Base-by-base conservation (phyloP, 2,797 vertebrate genomes). In the Muraenolepis orangiensis region DNA sequence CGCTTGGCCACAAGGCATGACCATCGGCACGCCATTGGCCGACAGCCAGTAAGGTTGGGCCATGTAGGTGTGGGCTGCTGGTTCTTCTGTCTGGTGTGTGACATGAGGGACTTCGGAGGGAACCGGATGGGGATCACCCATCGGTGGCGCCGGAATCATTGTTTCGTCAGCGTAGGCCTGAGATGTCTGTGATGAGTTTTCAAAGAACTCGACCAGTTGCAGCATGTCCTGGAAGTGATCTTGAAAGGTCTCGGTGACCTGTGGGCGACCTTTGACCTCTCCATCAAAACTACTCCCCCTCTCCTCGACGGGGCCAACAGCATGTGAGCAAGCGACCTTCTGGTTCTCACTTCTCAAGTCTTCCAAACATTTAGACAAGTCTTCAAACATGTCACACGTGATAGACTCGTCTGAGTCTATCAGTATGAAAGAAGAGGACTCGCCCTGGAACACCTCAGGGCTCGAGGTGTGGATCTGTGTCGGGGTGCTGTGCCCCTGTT, bases 341-440 rank as follows among this genome's bases (percentile, higher is more conserved):
- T 84, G 76, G 75, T 74, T 75, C 64, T 87, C 82, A 75, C 64
- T 80, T 76, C 40, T 79, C 42, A 84, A 34, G 29, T 87, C 80
- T 80, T 88, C 85, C 70, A 85, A 78, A 86, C 81, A 86, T 74
- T 72, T 81, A n/a, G 80, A 84, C 75, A 90, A 81, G 30, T 89
- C 72, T 42, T 88, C 80, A 69, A 85, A 61, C 34, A 81, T 66
- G 67, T 81, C 71, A 68, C n/a, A 46, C 69, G 1, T 2, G 11
- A n/a, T 12, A 72, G 32, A 16, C 42, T 70, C 66, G 28, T 72
- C 66, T 18, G 11, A 10, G 69, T 78, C 20, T 1, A 42, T 18
- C 0, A 0, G 14, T 34, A 46, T 16, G 16, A 40, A 7, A 30
- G 26, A 18, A n/a, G 12, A 6, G 28, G 73, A 64, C 30, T 76